Conservation (phyloP, 2,888 invertebrate genomes). For the Mesorhabditis spiculigera region DNA sequence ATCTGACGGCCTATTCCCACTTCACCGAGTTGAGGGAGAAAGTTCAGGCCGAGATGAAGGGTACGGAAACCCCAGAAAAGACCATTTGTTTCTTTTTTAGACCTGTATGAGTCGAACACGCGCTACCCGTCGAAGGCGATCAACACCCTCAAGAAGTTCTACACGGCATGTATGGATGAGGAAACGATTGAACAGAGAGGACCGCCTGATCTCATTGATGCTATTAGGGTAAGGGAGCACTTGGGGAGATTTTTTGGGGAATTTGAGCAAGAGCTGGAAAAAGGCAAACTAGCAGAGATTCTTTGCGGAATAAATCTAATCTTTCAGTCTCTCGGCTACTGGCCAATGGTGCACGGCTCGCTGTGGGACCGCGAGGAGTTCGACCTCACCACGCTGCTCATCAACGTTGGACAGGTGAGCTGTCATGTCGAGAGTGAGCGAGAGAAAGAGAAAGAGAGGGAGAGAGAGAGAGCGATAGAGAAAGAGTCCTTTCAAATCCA, state of each 20-base stretch:
- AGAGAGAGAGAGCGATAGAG: too few species aligned
- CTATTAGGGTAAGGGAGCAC: slow-evolving; percentile 31
- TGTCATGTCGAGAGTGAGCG: too few species aligned
- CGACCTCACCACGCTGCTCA: slow-evolving; percentile 36
- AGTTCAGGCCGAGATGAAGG: slow-evolving; percentile 44
- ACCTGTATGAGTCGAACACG: slow-evolving; percentile 45
- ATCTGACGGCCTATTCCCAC: slow-evolving; percentile 46
- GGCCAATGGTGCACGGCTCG: slow-evolving; percentile 49
- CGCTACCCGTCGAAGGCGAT: slow-evolving; percentile 42
- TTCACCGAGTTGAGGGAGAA: slow-evolving; percentile 51
- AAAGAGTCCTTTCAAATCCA: too few species aligned
- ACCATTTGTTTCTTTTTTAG: slow-evolving; percentile 22
- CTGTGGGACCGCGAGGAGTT: slow-evolving; percentile 25
- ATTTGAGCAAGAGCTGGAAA: not conserved
- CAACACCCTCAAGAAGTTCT: slow-evolving; percentile 41
- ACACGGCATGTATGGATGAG: slow-evolving; percentile 47
- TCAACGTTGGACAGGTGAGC: slow-evolving; percentile 26
- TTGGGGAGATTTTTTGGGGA: too few species aligned
- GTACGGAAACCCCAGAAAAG: slow-evolving; percentile 11
- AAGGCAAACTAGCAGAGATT: not conserved
- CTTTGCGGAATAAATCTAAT: not conserved
- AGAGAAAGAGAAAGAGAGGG: too few species aligned
- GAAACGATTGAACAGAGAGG: slow-evolving; percentile 35
- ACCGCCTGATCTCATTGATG: slow-evolving; percentile 36
- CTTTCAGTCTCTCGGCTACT: slow-evolving; percentile 37